Evolutionary conservation across 2,113 vertebrate genomes (phyloP).

Genomic region (Porphyrio hochstetteri): DNA sequence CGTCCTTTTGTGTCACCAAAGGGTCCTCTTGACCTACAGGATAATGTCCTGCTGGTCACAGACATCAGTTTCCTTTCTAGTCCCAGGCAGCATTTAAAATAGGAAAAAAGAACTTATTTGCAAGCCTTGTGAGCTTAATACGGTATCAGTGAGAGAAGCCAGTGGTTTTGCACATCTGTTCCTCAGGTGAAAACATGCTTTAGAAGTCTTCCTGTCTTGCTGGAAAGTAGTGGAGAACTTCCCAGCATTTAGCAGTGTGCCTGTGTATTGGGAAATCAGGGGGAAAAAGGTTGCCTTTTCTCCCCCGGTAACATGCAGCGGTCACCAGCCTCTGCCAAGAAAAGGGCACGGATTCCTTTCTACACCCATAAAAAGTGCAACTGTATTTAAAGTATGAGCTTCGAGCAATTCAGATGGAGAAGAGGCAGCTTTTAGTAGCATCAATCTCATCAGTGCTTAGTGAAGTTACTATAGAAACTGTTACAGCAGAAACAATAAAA

Average conservation of each 20-base stretch:
- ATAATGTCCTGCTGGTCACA: background rate
- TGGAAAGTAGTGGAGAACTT: background rate
- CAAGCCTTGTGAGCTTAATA: background rate
- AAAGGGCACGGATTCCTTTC: background rate
- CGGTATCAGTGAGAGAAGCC: background rate
- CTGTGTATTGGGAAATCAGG: background rate
- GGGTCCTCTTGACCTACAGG: background rate
- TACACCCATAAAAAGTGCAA: background rate
- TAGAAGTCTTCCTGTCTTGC: background rate
- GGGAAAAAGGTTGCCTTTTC: background rate
- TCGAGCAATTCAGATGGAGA: constrained; percentile 6
- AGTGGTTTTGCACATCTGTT: background rate
- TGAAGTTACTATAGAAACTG: constrained; percentile 72
- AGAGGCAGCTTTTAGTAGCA: constrained; percentile 55
- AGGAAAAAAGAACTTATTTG: background rate
- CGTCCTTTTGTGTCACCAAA: background rate
- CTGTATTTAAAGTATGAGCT: constrained; percentile 11
- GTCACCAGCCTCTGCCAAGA: background rate
- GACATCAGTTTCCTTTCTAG: background rate
- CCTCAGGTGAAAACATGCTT: background rate
- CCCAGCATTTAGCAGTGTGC: background rate
- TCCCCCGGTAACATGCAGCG: background rate
- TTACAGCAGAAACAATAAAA: constrained; percentile 63
- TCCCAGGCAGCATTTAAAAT: background rate
- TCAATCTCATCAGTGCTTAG: constrained; percentile 53